A percentile compares a stretch with the other conserved stretches of the same genome.
These are phyloP conservation scores for Propithecus coquereli DNA, from an alignment of 2,113 vertebrate species.

Conservation along the genomic window DNA sequence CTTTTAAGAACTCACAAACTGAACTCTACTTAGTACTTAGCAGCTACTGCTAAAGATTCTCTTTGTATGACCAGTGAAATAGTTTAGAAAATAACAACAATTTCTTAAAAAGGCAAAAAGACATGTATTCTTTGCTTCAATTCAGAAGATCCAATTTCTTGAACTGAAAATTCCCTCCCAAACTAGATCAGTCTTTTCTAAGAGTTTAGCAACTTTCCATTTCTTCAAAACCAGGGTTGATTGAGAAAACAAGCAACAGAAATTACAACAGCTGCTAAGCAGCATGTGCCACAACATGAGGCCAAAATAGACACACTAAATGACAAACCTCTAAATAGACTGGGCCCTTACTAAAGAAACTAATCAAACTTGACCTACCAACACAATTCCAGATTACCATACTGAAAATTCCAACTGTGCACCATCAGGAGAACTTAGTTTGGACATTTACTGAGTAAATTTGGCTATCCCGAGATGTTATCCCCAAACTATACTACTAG, in stretches of 20 bases:
- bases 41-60: background rate
- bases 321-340: background rate
- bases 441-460: background rate
- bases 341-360: background rate
- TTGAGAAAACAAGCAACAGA: constrained; percentile 48
- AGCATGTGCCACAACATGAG: background rate
- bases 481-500: background rate
- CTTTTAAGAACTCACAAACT: background rate
- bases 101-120: constrained; percentile 19
- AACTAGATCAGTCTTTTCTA: constrained; percentile 5
- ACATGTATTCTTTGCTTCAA: background rate
- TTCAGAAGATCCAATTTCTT: background rate
- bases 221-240: constrained; percentile 23
- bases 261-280: constrained; percentile 35
- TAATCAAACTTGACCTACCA: background rate
- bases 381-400: background rate
- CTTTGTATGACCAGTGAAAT: background rate
- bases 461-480: background rate
- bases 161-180: background rate
- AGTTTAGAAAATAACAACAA: constrained; percentile 19
- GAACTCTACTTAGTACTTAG: background rate
- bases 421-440: background rate
- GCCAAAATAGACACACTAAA: background rate
- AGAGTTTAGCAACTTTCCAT: background rate
- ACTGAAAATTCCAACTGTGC: background rate